A percentile compares a stretch with the other conserved stretches of the same genome.
These are phyloP conservation scores for Sebastes steindachneri DNA, from an alignment of 2,797 vertebrate genomes.

Conservation along the genomic window DNA sequence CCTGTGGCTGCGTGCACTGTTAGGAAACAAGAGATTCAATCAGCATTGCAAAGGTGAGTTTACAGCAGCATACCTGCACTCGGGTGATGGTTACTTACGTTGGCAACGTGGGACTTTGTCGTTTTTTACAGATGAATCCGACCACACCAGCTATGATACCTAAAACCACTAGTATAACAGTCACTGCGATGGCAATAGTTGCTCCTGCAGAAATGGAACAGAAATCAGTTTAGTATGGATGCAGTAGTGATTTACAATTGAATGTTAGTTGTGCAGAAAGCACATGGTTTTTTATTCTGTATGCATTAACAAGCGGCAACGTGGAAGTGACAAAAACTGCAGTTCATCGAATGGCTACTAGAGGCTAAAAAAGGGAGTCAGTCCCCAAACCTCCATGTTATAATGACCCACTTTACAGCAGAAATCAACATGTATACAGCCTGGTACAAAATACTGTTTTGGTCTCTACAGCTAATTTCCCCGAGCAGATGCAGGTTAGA, in stretches of 20 bases:
- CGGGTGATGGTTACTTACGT: slow-evolving; percentile 44
- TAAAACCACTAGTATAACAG: slow-evolving; percentile 47
- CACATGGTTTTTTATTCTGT: too few relatives aligned
- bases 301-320: too few relatives aligned
- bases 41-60: background rate
- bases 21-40: background rate
- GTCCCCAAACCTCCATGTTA: too few relatives aligned
- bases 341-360: too few relatives aligned
- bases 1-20: slow-evolving; percentile 48
- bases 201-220: slow-evolving; percentile 33
- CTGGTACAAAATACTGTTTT: too few relatives aligned
- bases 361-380: too few relatives aligned
- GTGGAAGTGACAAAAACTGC: too few relatives aligned
- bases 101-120: slow-evolving; percentile 33
- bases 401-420: too few relatives aligned
- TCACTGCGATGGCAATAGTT: slow-evolving; percentile 33
- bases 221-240: background rate
- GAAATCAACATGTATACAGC: too few relatives aligned
- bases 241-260: background rate
- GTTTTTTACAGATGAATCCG: slow-evolving; percentile 63
- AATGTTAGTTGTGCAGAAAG: background rate
- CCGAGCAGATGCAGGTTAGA: too few relatives aligned
- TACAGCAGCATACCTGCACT: background rate
- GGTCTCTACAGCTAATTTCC: too few relatives aligned
- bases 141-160: slow-evolving; percentile 39